Evolutionary conservation across 2,888 invertebrate genomes (phyloP).

Genomic region (Leptinotarsa tumamoca): DNA sequence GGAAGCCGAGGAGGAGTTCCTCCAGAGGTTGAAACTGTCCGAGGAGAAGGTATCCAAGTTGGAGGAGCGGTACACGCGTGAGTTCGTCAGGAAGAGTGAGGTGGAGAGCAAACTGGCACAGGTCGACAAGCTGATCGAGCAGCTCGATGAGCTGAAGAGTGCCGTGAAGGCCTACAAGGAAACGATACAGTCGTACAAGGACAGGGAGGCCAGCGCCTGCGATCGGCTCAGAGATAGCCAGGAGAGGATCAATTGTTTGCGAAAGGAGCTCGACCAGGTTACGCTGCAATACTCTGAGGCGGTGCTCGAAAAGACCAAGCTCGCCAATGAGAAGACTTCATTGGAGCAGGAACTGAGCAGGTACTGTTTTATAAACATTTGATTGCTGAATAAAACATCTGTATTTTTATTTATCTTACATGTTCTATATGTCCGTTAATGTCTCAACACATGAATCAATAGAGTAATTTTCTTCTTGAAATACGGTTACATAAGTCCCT

Average conservation of each 20-base stretch:
- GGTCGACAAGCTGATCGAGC: conserved; percentile 66
- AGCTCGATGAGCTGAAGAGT: conserved; percentile 66
- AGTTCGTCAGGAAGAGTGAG: conserved; percentile 71
- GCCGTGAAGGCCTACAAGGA: conserved; percentile 65
- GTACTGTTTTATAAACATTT: background rate
- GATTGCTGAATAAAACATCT: too few relatives aligned
- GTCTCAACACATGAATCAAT: too few relatives aligned
- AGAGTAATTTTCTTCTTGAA: too few relatives aligned
- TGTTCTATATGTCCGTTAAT: too few relatives aligned
- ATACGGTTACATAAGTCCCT: too few relatives aligned
- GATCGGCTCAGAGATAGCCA: conserved; percentile 62
- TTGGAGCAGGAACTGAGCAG: conserved; percentile 75
- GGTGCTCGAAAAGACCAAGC: conserved; percentile 79
- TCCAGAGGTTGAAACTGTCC: conserved; percentile 51
- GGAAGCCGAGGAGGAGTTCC: conserved; percentile 53
- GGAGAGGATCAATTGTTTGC: conserved; percentile 70
- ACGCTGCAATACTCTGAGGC: conserved; percentile 81
- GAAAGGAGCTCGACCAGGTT: conserved; percentile 77
- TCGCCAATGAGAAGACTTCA: conserved; percentile 77
- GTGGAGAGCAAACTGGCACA: conserved; percentile 69
- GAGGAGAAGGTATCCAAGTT: conserved; percentile 53
- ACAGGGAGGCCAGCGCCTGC: conserved; percentile 54
- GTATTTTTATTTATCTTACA: too few relatives aligned
- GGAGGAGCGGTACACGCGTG: conserved; percentile 66
- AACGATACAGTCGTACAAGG: conserved; percentile 60